Evolutionary conservation across 2,797 vertebrate species (phyloP), one percentile per base, ranked within the genome.

Genomic region (Chiloscyllium punctatum): DNA sequence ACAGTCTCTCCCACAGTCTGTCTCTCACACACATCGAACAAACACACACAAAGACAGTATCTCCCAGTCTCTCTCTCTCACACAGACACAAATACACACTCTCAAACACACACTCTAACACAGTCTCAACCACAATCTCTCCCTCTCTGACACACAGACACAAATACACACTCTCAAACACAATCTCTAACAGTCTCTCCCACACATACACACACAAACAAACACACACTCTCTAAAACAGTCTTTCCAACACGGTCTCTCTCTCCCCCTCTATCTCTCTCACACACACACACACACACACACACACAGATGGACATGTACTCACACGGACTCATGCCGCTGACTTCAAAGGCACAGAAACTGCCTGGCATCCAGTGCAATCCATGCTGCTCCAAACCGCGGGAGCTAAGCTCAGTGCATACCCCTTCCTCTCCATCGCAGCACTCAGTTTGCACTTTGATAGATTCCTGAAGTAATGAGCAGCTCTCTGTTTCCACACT

Each of bases 281-380:
- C 37, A 5, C 82, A 86, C 82, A 86, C 86, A 53, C 48, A 87
- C 33, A n/a, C n/a, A 74, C 71, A 74, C 11, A 71, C 21, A 72
- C 13, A 84, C n/a, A 84, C 18, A 84, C 42, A 88, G 13, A 57
- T 53, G 30, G 9, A 48, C 42, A 94, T 48, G 37, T 71, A 94
- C 92, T 72, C 92, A 72, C 92, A 94, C 92, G 66, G 92, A 95
- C 72, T 77, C 71, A 95, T 53, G 69, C 71, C 16, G 68, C 94
- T 4, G 71, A 21, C 25, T 77, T 33, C 16, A 72, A 30, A 33
- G 15, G n/a, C 66, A 25, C 21, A 33, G 94, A 95, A 53, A 95
- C 42, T 74, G 71, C 25, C 27, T 30, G 53, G 11, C n/a, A 57
- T 57, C 57, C 57, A 57, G 57, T 57, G 57, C 57, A 57, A 57